Conservation (phyloP, 2,888 invertebrate species). For the Isoperla grammatica region DNA sequence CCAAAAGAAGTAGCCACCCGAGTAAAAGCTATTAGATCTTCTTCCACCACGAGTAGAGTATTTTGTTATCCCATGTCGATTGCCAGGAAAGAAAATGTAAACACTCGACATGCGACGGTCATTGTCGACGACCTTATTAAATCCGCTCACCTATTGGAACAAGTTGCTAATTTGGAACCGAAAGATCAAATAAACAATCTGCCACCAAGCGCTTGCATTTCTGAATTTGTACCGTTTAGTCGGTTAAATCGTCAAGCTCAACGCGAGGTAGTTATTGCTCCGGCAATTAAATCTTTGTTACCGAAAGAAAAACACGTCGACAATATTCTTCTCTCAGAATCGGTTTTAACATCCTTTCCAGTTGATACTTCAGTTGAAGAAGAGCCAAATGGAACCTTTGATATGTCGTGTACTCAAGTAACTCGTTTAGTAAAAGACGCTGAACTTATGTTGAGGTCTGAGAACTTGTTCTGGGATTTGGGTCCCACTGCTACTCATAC, state of each 20-base stretch:
- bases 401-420: neutral
- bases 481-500: neutral
- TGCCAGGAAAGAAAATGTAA: neutral
- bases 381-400: no score
- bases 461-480: neutral
- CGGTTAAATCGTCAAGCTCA: neutral
- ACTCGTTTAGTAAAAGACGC: conserved; percentile 7
- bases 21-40: neutral
- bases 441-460: neutral
- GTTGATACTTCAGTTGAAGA: no score
- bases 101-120: neutral
- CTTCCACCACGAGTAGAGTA: neutral
- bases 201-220: neutral
- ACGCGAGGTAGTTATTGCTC: neutral
- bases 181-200: neutral
- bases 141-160: conserved; percentile 2
- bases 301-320: neutral
- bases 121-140: neutral
- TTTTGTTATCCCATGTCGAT: neutral
- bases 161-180: neutral
- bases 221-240: conserved; percentile 3
- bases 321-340: neutral
- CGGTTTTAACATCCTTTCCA: neutral
- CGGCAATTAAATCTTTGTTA: neutral
- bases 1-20: neutral